Conservation (phyloP, 2,888 invertebrate species). For the Tyria jacobaeae region DNA sequence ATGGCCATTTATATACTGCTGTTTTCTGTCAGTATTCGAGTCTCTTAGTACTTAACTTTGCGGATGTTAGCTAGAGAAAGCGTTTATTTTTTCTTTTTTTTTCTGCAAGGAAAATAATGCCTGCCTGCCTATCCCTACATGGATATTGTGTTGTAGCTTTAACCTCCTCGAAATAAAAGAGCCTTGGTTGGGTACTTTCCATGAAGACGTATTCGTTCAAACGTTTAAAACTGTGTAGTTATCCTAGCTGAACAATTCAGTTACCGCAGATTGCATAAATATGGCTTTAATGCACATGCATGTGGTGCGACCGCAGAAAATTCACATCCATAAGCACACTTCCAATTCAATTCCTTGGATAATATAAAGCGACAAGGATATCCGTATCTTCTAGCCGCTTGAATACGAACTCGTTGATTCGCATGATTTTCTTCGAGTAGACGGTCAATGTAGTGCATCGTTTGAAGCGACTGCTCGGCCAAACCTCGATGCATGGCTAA, state of each 20-base stretch:
- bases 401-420: conserved; percentile 58
- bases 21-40: conserved; percentile 65
- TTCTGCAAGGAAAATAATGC: neutral
- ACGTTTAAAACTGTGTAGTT: conserved; percentile 63
- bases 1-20: conserved; percentile 65
- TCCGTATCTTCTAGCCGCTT: conserved; percentile 68
- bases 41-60: conserved; percentile 37
- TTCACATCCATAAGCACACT: conserved; percentile 74
- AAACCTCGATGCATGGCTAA: conserved; percentile 67
- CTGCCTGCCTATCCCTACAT: too few species aligned
- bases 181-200: neutral
- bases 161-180: neutral
- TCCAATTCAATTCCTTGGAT: conserved; percentile 74
- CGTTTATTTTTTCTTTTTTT: conserved; percentile 10
- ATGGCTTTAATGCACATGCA: conserved; percentile 75
- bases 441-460: conserved; percentile 65
- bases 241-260: conserved; percentile 70
- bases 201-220: conserved; percentile 37
- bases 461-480: conserved; percentile 66
- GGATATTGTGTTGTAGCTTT: too few species aligned
- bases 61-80: conserved; percentile 26
- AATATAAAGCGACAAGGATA: conserved; percentile 76
- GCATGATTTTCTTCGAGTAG: conserved; percentile 52
- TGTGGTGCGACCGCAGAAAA: conserved; percentile 76
- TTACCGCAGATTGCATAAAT: conserved; percentile 79